Evolutionary conservation across 2,797 vertebrate species (phyloP), one percentile per base, ranked within the genome.

Genomic region (Mormyrops attenuatus): DNA sequence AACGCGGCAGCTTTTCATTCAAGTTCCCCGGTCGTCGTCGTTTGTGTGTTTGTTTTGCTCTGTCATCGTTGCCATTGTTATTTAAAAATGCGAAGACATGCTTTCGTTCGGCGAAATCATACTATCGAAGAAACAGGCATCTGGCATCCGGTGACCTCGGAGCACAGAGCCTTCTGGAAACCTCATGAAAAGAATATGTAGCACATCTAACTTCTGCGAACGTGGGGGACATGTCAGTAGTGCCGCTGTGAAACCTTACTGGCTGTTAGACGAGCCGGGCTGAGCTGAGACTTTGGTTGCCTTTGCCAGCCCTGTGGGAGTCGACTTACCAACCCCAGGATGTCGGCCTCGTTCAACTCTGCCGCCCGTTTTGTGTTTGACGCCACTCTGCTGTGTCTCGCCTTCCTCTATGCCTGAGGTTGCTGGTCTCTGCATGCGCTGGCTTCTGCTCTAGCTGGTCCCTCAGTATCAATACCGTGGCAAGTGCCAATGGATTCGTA

Each of bases 71-170:
- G 11, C 85, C 88, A 38, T 90, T 90, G 60, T 90, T 87, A 88
- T 92, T 92, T 92, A n/a, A 90, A 69, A 86, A 87, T 69, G 90
- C 89, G 87, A 69, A 89, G 91, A 91, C 90, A 55, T 60, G 88
- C 91, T 85, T 8, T 90, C 55, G 85, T 80, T 85, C 3, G 38
- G 17, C 73, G 90, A 90, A 87, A 63, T 57, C 80, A 60, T 90
- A 89, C 77, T 90, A 89, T 90, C 90, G 86, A 90, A 80, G 73
- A 80, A 49, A 88, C 2, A 7, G 89, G 84, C 57, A 41, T 88
- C 85, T 82, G 85, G 73, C 89, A 53, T 86, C 53, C 87, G 66
- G 88, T 91, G 88, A 92, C 88, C 89, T 89, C 90, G 86, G 87
- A 77, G 57, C 73, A 84, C 63, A 89, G 9, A 53, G 77, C 87